A percentile compares a stretch with the other conserved stretches of the same genome.
These are phyloP conservation scores for Penaeus vannamei DNA, from an alignment of 1,140 invertebrate genomes.

Conservation along the genomic window DNA sequence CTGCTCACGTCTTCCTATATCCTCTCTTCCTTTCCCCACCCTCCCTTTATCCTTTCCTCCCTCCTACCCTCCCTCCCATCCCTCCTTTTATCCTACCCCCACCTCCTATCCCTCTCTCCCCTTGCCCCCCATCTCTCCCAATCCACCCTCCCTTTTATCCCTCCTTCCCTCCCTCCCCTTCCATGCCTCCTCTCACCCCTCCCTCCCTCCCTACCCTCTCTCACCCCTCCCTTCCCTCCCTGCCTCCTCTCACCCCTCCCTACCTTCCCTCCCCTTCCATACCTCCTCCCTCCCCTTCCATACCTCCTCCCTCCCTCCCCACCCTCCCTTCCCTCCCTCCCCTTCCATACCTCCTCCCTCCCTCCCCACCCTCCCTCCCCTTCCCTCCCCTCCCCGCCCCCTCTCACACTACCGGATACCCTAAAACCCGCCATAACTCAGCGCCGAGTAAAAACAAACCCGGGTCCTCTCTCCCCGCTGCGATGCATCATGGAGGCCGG, in stretches of 20 bases:
- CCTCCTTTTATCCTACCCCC: too few relatives aligned
- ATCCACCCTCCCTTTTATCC: neutral
- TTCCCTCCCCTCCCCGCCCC: neutral
- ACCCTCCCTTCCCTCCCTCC: neutral
- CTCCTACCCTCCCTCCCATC: too few relatives aligned
- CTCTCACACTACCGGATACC: neutral
- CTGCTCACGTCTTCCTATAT: neutral
- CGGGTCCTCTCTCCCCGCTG: neutral
- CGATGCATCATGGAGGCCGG: too few relatives aligned
- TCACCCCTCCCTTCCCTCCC: neutral
- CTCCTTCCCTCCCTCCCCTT: neutral
- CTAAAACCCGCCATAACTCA: slow-evolving; percentile 2
- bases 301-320: neutral
- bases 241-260: neutral
- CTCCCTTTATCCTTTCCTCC: too few relatives aligned
- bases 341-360: neutral
- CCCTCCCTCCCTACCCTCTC: neutral
- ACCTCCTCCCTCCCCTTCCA: neutral
- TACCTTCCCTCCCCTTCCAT: neutral
- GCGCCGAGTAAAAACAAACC: slow-evolving; percentile 6
- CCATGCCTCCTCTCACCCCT: neutral
- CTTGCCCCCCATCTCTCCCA: neutral
- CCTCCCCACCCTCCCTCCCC: neutral
- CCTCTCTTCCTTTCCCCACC: neutral
- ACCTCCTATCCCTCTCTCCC: too few relatives aligned